Percentiles rank a stretch among this genome's conserved stretches.
Conservation (phyloP, 2,113 vertebrate species). For the Malurus alboscapulatus region DNA sequence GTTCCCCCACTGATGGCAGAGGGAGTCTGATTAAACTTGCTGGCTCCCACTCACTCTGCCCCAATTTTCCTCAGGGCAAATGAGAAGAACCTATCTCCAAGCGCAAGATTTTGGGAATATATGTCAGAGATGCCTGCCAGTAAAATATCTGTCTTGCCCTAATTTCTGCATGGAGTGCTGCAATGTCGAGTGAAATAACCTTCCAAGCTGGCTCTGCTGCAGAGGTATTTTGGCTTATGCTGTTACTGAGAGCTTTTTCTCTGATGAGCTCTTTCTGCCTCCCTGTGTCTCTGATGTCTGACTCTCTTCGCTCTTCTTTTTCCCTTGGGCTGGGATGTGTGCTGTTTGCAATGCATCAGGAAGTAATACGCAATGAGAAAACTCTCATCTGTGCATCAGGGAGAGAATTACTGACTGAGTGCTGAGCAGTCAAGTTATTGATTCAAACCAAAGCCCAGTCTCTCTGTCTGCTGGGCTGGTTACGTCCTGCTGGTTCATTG, state of each 20-base stretch:
- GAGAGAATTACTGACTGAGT: conserved; percentile 66
- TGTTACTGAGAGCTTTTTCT: not conserved
- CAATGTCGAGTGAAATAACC: conserved; percentile 35
- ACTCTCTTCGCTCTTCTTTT: not conserved
- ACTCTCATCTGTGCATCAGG: conserved; percentile 27
- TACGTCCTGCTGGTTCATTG: conserved; percentile 42
- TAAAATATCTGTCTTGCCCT: not conserved
- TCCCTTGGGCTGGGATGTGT: not conserved
- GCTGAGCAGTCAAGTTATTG: conserved; percentile 63
- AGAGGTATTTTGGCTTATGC: conserved; percentile 9
- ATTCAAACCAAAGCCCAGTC: conserved; percentile 55
- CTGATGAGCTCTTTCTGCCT: not conserved
- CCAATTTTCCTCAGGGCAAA: not conserved
- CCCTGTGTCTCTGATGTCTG: not conserved
- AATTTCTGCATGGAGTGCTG: conserved; percentile 23
- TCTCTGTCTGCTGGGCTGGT: conserved; percentile 15
- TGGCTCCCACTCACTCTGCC: not conserved
- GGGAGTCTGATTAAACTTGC: not conserved
- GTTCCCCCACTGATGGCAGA: not conserved
- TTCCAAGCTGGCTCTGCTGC: not conserved
- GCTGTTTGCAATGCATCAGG: conserved; percentile 37
- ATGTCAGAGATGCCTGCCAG: not conserved
- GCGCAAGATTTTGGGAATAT: not conserved
- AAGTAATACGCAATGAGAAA: conserved; percentile 12
- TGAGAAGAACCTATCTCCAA: not conserved